These are phyloP conservation scores for Trididemnum clinides DNA, from an alignment of 23 tunicate genomes.

Conservation along the genomic window DNA sequence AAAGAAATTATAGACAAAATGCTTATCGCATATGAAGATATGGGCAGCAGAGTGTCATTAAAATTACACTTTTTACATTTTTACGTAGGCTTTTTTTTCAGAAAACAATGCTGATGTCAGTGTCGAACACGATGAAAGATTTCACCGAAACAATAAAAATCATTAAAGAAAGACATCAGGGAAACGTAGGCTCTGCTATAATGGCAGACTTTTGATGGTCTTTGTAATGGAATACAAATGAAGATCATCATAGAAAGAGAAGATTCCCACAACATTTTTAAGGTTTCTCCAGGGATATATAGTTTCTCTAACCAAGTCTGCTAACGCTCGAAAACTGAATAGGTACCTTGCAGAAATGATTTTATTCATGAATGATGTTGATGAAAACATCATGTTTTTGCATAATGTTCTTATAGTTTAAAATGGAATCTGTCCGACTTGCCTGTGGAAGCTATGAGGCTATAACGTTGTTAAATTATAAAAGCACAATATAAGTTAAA, in stretches of 20 bases:
- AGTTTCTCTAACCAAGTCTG: neutral
- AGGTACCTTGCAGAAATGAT: too few relatives aligned
- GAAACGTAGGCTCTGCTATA: neutral
- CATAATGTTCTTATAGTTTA: too few relatives aligned
- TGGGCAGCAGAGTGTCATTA: neutral
- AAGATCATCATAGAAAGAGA: neutral
- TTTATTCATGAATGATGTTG: neutral
- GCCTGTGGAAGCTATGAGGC: too few relatives aligned
- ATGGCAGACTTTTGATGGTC: conserved; percentile 20
- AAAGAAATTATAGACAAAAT: conserved; percentile 5
- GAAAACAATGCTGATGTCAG: neutral
- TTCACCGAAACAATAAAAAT: neutral
- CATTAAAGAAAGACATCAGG: conserved; percentile 8
- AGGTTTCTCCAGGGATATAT: too few relatives aligned
- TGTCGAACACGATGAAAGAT: conserved; percentile 8
- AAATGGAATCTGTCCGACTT: neutral
- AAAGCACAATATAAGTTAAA: neutral
- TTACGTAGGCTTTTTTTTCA: neutral
- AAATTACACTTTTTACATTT: conserved; percentile 16
- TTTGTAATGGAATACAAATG: neutral
- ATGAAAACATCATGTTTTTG: too few relatives aligned
- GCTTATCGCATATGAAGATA: neutral
- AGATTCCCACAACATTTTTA: conserved; percentile 8
- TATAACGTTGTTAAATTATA: neutral
- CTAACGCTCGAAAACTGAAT: too few relatives aligned